Evolutionary conservation across 2,888 invertebrate genomes (phyloP), one percentile per base, ranked within the genome.

Genomic region (Zeuzera pyrina): DNA sequence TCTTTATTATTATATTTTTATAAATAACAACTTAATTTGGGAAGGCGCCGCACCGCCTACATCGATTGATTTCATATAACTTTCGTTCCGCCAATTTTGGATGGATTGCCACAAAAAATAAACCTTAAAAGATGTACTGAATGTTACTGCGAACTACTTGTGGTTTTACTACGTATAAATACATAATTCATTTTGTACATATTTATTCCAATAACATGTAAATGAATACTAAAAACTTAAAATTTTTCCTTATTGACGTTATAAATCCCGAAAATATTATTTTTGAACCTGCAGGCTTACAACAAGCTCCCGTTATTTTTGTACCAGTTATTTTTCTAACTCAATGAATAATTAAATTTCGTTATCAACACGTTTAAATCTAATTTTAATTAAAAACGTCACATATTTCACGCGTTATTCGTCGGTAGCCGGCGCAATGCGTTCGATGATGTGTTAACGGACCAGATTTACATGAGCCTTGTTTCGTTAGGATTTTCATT

Each of bases 331-430:
- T 52, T 56, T 61, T 62, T 68, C 59, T 72, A 76, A 66, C 56
- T 52, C 54, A 47, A 52, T 56, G 47, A 66, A 63, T 72, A 73
- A 81, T 79, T 77, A 69, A 73, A 74, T 67, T 65, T 63, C 50
- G 55, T 78, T 83, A 83, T 83, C 81, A 65, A 56, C 49, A 42
- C 54, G 57, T 67, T 59, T 49, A 61, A 66, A 81, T 81, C 83
- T 69, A 71, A 69, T 78, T 81, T 81, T 79, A 83, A 81, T 83
- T 79, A 79, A 81, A 77, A 78, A 65, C 70, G 74, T 77, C 79
- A 79, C 73, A 81, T 81, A 79, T 76, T 73, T 81, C 74, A 79
- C 69, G 69, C 58, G 54, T 59, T 69, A 73, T 79, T 81, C 76
- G 78, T 69, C 56, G 61, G 79, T 70, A 72, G 81, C 81, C 78